Conservation (phyloP, 2,797 vertebrate genomes). For the Sebastes itinus region DNA sequence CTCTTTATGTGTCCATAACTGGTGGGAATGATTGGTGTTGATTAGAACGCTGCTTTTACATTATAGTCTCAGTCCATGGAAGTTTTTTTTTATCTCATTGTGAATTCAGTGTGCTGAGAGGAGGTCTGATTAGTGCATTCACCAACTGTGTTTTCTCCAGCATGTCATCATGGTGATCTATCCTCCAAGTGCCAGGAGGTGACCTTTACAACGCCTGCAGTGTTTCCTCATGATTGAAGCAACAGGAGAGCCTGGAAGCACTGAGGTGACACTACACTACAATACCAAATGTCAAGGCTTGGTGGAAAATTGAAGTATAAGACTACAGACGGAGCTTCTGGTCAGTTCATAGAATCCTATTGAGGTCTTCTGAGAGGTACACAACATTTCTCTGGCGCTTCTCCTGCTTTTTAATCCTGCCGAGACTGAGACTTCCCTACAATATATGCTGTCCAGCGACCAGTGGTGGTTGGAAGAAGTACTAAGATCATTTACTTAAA, state of each 20-base stretch:
- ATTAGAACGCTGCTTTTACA: not conserved
- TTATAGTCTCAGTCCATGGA: not conserved
- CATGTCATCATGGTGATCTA: not conserved
- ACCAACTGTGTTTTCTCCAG: not conserved
- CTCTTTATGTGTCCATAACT: not conserved
- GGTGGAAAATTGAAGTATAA: not conserved
- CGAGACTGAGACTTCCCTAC: not conserved
- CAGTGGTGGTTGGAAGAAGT: not conserved
- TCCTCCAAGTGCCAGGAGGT: not conserved
- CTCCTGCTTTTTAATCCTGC: not conserved
- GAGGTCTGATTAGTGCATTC: not conserved
- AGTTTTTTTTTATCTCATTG: not conserved
- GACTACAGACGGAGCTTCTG: not conserved
- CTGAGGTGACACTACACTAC: not conserved
- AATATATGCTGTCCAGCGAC: not conserved
- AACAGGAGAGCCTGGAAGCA: not conserved
- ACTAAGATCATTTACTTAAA: not conserved
- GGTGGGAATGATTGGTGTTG: not conserved
- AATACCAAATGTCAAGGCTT: not conserved
- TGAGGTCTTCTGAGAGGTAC: not conserved
- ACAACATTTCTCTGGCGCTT: not conserved
- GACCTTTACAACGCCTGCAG: conserved; percentile 12
- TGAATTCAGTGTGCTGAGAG: not conserved
- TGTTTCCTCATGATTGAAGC: conserved; percentile 1
- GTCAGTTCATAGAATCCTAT: not conserved